Base-by-base conservation (phyloP, 1,140 invertebrate species). In the Cotesia vestalis region DNA sequence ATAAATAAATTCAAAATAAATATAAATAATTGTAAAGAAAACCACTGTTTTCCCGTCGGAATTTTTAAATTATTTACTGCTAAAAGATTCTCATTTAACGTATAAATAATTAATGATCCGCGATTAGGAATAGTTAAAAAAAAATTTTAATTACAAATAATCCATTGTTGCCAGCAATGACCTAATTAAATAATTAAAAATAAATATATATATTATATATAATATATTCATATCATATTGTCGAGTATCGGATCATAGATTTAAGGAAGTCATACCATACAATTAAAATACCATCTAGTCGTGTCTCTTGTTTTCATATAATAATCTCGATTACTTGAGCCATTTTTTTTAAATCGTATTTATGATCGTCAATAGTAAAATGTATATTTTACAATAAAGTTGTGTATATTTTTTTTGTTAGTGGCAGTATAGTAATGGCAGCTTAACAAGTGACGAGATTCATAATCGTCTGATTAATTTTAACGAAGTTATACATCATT, bases 1-100 rank as follows among this genome's bases (percentile, higher is more conserved):
- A 77, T 80, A 80, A 81, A 82, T 78, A 80, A 84, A 77, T 66
- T 66, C 55, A 68, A 75, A 17, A 69, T 73, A 62, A 46, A 46
- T 35, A 51, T 36, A 52, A 38, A 46, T 62, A 35, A 9, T 46
- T 17, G 35, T 38, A n/a, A 20, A 14, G 27, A 69, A 35, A 57
- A 11, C 35, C n/a, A 4, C 55, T 36, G 34, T 62, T 63, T 71
- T n/a, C 38, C 20, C n/a, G 35, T 64, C 35, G 38, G 38, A 62
- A 35, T 35, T 35, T 4, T 2, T 3, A 20, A 46, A 46, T 46
- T 46, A 46, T 46, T 46, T 5, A 46, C 5, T 46, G 8, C 5
- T 46, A 46, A 52, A 57, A 57, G 53, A 57, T 17, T 6, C 11
- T 46, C 6, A 46, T 46, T 46, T 46, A 9, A 46, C 11, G 6